Evolutionary conservation across 2,888 invertebrate genomes (phyloP).

Genomic region (Carterocephalus palaemon): DNA sequence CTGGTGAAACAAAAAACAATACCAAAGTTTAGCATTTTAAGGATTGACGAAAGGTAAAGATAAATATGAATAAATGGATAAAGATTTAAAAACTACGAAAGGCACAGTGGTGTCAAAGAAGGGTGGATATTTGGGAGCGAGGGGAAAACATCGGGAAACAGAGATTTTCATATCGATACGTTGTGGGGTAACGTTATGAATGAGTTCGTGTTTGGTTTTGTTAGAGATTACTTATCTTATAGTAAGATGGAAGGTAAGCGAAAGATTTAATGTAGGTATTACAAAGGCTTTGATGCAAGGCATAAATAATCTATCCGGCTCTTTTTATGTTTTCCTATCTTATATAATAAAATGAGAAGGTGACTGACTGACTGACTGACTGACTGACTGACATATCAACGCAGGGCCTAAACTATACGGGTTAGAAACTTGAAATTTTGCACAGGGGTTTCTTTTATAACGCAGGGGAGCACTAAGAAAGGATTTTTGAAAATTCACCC

Average conservation of each 20-base stretch:
- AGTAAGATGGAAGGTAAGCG: not conserved
- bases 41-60: conserved; percentile 52
- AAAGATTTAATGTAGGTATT: no score
- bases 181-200: conserved; percentile 8
- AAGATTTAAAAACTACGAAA: conserved; percentile 40
- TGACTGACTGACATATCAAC: no score
- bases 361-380: no score
- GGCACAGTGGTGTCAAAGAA: conserved; percentile 44
- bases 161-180: conserved; percentile 18
- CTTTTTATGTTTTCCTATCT: no score
- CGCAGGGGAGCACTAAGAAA: no score
- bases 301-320: no score
- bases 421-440: no score
- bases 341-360: no score
- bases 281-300: no score
- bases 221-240: not conserved
- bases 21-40: conserved; percentile 40
- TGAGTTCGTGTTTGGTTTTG: not conserved
- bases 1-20: conserved; percentile 3
- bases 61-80: conserved; percentile 41
- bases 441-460: no score
- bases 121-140: conserved; percentile 28
- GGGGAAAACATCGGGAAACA: not conserved
- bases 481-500: no score
- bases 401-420: no score